These are phyloP conservation scores for Microcebus lehilahytsara DNA, from an alignment of 2,113 vertebrate genomes.

Conservation along the genomic window DNA sequence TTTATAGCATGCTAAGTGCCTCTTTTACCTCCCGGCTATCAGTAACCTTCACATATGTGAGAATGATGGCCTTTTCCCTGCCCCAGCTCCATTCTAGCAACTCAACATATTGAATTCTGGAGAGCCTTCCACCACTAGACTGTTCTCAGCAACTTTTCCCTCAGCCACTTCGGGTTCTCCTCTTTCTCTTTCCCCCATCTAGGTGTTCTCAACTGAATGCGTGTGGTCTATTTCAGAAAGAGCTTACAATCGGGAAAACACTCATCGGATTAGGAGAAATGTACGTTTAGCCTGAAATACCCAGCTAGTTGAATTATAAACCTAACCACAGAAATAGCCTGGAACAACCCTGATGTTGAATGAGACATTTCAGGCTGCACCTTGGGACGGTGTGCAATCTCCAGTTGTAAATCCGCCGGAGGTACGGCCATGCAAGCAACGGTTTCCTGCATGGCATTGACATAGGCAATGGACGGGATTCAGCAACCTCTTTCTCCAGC, in stretches of 20 bases:
- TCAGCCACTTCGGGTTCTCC: not conserved
- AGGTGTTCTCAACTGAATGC: too few relatives aligned
- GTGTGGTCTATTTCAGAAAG: not conserved
- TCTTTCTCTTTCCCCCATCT: not conserved
- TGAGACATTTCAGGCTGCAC: not conserved
- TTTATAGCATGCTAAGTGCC: not conserved
- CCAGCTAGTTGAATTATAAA: not conserved
- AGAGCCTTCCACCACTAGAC: not conserved
- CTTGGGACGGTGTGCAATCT: rapidly evolving
- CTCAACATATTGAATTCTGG: not conserved
- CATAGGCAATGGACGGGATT: rapidly evolving
- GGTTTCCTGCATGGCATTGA: not conserved
- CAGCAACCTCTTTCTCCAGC: not conserved
- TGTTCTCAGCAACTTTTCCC: not conserved
- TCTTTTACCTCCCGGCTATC: not conserved
- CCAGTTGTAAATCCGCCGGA: rapidly evolving
- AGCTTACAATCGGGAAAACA: not conserved
- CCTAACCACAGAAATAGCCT: not conserved
- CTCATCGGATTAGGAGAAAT: not conserved
- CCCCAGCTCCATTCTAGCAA: not conserved
- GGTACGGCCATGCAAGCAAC: rapidly evolving
- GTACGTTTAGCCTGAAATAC: not conserved
- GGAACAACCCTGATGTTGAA: not conserved
- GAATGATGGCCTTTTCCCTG: not conserved
- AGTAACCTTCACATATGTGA: not conserved